Conservation (phyloP, 2,888 invertebrate genomes). For the Tromatobia lineatoria region DNA sequence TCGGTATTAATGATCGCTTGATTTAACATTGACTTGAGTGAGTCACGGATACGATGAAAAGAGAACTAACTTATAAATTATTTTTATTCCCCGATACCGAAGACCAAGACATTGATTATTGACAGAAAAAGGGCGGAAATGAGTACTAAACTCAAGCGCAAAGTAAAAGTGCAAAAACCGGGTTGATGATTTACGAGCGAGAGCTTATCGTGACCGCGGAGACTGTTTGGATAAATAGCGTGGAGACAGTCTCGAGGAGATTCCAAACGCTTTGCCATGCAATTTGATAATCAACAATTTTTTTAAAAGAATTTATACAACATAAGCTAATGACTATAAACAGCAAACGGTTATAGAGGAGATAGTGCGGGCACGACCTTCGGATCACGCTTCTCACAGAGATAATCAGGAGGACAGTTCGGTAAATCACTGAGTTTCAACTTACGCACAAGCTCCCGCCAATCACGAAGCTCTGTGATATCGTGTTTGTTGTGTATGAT, state of each 20-base stretch:
- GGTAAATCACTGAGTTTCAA: slow-evolving; percentile 56
- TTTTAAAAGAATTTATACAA: not conserved
- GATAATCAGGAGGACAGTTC: slow-evolving; percentile 19
- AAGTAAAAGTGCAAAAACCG: not conserved
- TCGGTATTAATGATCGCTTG: too few species aligned
- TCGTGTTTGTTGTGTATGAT: slow-evolving; percentile 20
- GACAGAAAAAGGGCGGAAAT: not conserved
- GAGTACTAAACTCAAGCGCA: not conserved
- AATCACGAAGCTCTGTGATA: slow-evolving; percentile 34
- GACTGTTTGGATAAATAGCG: slow-evolving; percentile 37
- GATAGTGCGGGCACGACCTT: slow-evolving; percentile 49
- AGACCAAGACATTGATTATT: not conserved
- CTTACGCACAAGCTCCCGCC: slow-evolving; percentile 60
- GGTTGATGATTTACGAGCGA: not conserved
- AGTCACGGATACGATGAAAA: too few species aligned
- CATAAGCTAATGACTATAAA: slow-evolving; percentile 37
- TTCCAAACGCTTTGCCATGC: slow-evolving; percentile 26
- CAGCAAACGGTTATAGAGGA: slow-evolving; percentile 22
- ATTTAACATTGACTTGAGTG: too few species aligned
- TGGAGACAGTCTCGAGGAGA: not conserved
- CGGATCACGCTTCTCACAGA: slow-evolving; percentile 25
- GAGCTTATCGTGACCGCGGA: not conserved
- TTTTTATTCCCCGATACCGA: too few species aligned
- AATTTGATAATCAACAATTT: slow-evolving; percentile 39
- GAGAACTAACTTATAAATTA: too few species aligned